Conservation (phyloP, 2,113 vertebrate species). For the Cariama cristata region DNA sequence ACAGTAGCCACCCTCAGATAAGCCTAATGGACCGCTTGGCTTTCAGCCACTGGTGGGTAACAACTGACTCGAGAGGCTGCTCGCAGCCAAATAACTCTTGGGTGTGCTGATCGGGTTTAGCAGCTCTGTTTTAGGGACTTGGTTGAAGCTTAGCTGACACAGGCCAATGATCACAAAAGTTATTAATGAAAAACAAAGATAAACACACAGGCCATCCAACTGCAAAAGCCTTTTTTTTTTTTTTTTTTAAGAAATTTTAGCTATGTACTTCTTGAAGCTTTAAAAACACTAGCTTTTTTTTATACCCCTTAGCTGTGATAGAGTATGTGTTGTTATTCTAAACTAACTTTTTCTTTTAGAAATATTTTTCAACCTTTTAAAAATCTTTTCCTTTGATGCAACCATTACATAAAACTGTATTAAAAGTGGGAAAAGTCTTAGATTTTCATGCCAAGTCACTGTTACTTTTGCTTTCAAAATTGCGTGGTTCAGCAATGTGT, state of each 20-base stretch:
- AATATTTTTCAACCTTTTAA: neutral
- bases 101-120: neutral
- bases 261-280: neutral
- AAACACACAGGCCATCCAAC: neutral
- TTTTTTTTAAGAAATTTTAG: neutral
- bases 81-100: neutral
- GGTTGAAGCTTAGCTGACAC: neutral
- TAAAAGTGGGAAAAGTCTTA: neutral
- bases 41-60: neutral
- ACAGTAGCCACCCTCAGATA: accelerated
- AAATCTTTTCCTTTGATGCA: neutral
- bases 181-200: neutral
- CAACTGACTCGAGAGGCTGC: neutral
- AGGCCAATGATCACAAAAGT: neutral
- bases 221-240: neutral
- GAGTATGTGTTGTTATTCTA: neutral
- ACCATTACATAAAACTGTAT: neutral
- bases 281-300: neutral
- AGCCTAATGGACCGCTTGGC: neutral
- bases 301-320: neutral
- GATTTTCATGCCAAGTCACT: neutral
- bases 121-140: neutral
- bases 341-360: neutral
- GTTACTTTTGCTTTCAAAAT: neutral
- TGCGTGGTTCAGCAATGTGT: neutral